Evolutionary conservation across 2,113 vertebrate genomes (phyloP), one percentile per base, ranked within the genome.

Genomic region (Pseudorasbora parva): DNA sequence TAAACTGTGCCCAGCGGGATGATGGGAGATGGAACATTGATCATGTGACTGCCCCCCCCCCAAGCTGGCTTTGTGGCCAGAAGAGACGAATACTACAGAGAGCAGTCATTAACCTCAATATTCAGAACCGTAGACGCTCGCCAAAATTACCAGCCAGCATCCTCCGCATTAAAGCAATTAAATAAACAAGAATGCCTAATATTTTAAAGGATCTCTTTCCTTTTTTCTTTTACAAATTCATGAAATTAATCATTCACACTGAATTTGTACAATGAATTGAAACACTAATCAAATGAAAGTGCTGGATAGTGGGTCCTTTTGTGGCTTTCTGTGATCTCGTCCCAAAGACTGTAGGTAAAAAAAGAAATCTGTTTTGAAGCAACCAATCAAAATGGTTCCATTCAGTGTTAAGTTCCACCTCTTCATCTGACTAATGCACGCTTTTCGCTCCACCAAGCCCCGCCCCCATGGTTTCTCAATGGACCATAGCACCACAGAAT

Each of bases 301-400:
- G 90, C 91, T 97, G 97, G 97, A 97, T 98, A 98, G 97, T 98
- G 98, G 98, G 97, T 98, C 98, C 95, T 99, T 99, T 99, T 97
- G 97, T 96, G 98, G 97, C 97, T 99, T 98, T 96, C 95, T 95
- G 94, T 95, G 94, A 94, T 91, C 88, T 89, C 83, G 27, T 86
- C 82, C 87, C 88, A 86, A 88, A 87, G 80, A 78, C 85, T 66
- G 79, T 83, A 82, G 86, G 84, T 86, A 41, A 41, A 69, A 69
- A 56, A 49, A 73, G 85, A 87, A 90, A 88, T 88, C 88, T 86
- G 82, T 88, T 91, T 87, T 89, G 57, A 86, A 84, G 86, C 85
- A 88, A 86, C 90, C 78, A 87, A 90, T 76, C 33, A 43, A 60
- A 76, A 78, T 27, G 83, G 23, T 86, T 82, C 27, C 81, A 84